Evolutionary conservation across 2,888 invertebrate genomes (phyloP), one percentile per base, ranked within the genome.

Genomic region (Hirtodrosophila histrioides): DNA sequence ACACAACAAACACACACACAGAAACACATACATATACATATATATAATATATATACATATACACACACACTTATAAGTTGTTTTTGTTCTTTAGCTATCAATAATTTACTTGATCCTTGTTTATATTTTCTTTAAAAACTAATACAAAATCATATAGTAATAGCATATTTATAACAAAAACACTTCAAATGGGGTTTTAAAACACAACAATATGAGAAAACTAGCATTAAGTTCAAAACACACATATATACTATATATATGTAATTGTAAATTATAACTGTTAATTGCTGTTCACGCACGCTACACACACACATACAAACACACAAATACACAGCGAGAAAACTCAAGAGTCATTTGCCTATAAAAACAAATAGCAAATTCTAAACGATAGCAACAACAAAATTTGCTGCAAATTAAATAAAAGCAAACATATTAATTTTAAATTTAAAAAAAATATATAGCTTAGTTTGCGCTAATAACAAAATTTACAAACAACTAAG

Each of bases 251-350:
- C 24, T 67, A 17, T 17, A 17, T 17, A 17, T 17, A 17, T 17
- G 17, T 17, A 64, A 61, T 54, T 49, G 24, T 69, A 54, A 61
- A 62, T 75, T 57, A 65, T 84, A 66, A 78, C 57, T 80, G 80
- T 78, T 80, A 72, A 75, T 71, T 76, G 76, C 85, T 81, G 81
- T 84, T 75, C 75, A 84, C 60, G 73, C 65, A 81, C 74, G 69
- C 57, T 69, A 78, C 49, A 79, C 53, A 70, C 55, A 70, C 41
- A 65, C 5, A 27, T 3, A 27, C 27, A 27, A 1, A 27, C 27
- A 27, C 27, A 78, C 49, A 79, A 49, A 69, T 51, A 70, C 41
- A 65, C 36, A 51, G 37, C 58, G 24, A 48, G 17, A 53, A 46
- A 75, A 77, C 57, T 70, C 70, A 69, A 76, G 62, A 69, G 61